Evolutionary conservation across 2,888 invertebrate genomes (phyloP).

Genomic region (Girardia tigrina): DNA sequence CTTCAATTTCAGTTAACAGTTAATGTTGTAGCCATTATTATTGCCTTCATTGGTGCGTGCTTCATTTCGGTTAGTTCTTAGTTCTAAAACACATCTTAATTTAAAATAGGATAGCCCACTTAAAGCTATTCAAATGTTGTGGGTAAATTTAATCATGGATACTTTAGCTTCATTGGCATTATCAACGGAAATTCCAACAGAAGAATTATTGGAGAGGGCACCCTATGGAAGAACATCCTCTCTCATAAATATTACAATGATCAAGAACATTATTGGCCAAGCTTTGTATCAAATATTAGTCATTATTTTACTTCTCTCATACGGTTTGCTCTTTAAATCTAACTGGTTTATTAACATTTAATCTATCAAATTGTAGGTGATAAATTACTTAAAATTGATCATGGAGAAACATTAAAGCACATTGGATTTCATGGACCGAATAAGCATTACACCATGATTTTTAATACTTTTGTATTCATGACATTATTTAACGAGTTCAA

Average conservation of each 20-base stretch:
- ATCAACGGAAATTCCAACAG: neutral
- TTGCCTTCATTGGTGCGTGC: conserved; percentile 94
- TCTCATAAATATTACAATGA: conserved; percentile 88
- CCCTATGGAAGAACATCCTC: conserved; percentile 96
- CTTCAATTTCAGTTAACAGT: conserved; percentile 54
- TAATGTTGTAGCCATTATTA: conserved; percentile 93
- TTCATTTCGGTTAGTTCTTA: conserved; percentile 58
- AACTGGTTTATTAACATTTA: too few relatives aligned
- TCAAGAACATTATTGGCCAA: conserved; percentile 97
- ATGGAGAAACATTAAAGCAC: conserved; percentile 57
- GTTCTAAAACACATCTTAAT: neutral
- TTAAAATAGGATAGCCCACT: conserved; percentile 70
- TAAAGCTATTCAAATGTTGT: conserved; percentile 97
- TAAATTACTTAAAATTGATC: conserved; percentile 74
- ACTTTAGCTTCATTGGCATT: neutral
- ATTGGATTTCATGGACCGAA: conserved; percentile 13
- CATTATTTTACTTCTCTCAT: conserved; percentile 81
- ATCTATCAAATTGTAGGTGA: conserved; percentile 70
- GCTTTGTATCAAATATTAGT: conserved; percentile 84
- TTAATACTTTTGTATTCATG: conserved; percentile 99
- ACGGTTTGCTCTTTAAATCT: conserved; percentile 57
- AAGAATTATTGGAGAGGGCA: conserved; percentile 76
- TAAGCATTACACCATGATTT: conserved; percentile 88
- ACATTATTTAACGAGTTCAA: conserved; percentile 99
- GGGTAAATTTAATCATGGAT: conserved; percentile 70